Evolutionary conservation across 1,140 invertebrate species (phyloP), one percentile per base, ranked within the genome.

Genomic region (Zaprionus nigranus): DNA sequence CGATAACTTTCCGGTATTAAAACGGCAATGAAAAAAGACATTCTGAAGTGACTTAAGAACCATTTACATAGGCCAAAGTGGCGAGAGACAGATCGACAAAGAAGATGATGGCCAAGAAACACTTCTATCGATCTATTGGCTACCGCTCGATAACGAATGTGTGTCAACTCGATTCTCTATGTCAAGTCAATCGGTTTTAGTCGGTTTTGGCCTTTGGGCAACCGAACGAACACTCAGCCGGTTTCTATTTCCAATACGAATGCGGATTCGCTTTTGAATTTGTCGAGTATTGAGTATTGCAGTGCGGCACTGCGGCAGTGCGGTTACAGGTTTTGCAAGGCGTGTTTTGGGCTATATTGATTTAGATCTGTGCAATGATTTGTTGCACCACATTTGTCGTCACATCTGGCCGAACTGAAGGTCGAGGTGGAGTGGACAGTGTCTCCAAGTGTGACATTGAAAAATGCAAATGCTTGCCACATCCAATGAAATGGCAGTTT

Each of bases 401-500:
- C 34, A 34, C 69, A 36, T 56, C 43, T 65, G 64, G 26, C 51
- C 30, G 58, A 24, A 5, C 17, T 36, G 67, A 75, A 71, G 73
- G 73, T 75, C 67, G 67, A 64, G 67, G 54, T 75, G 73, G 69
- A 77, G 69, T 66, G 54, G 46, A 20, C 24, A 73, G 17, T 56
- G 22, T 17, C 28, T 38, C 51, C 22, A 56, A 22, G 20, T 62
- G 59, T 64, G 74, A 76, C 77, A 79, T 79, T 79, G 77, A 72
- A 67, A 57, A 68, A 54, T 72, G 74, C 62, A 76, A 75, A 79
- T 51, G 64, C 51, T 60, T 51, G 34, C 69, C 62, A 75, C 71
- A 86, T 82, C 79, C 58, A 67, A 87, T 86, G 83, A 86, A 87
- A 72, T 78, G 59, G 66, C 80, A 83, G 22, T 78, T 87, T 79